Conservation (phyloP, 2,797 vertebrate genomes). For the Enteromius thamalakanensis region DNA sequence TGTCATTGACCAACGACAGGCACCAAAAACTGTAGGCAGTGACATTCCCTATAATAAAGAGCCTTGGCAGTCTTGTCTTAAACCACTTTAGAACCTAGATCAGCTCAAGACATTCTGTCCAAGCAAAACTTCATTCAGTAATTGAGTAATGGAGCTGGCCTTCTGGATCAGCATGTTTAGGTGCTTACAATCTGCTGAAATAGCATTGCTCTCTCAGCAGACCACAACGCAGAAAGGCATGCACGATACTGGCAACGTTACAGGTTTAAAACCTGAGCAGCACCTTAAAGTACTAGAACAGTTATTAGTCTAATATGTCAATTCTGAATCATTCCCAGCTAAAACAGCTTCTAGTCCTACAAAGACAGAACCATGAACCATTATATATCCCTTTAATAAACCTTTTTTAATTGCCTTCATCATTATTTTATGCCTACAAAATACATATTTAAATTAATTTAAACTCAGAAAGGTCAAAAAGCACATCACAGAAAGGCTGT, state of each 20-base stretch:
- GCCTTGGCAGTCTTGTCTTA: background rate
- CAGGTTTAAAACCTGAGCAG: background rate
- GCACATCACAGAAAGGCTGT: background rate
- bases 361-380: too few relatives aligned
- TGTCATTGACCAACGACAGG: background rate
- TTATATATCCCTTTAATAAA: background rate
- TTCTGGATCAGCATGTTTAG: slow-evolving; percentile 34
- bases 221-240: slow-evolving; percentile 15
- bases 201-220: slow-evolving; percentile 14
- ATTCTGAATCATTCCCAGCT: background rate
- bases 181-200: slow-evolving; percentile 25
- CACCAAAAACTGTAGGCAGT: background rate
- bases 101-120: background rate
- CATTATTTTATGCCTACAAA: background rate
- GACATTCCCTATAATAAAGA: background rate
- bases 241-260: background rate
- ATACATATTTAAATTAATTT: background rate
- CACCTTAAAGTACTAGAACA: background rate
- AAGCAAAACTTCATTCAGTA: slow-evolving; percentile 3
- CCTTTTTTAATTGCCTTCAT: background rate
- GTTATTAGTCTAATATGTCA: background rate
- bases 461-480: background rate
- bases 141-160: background rate
- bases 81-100: background rate
- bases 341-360: too few relatives aligned